Conservation (phyloP, 2,888 invertebrate species). For the Abrostola triplasia region DNA sequence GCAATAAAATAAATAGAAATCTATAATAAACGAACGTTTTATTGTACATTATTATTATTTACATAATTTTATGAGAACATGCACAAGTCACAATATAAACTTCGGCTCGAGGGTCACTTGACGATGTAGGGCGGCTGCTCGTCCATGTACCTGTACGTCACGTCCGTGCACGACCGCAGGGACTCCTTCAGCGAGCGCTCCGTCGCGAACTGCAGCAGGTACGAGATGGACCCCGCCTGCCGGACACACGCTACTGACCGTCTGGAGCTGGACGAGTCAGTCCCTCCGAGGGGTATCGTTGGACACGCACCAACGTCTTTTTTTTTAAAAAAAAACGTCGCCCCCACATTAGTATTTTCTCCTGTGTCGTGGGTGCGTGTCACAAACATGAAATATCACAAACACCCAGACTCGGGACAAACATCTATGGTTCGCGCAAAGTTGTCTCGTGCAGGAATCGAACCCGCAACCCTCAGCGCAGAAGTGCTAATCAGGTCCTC, state of each 20-base stretch:
- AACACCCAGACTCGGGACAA: too few species aligned
- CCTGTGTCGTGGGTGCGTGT: too few species aligned
- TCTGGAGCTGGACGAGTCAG: constrained; percentile 94
- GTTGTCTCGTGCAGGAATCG: too few species aligned
- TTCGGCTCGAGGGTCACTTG: constrained; percentile 10
- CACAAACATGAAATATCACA: too few species aligned
- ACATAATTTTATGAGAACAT: background rate
- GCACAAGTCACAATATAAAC: background rate
- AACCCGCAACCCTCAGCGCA: too few species aligned
- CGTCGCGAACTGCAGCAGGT: constrained; percentile 57
- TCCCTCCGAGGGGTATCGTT: constrained; percentile 98
- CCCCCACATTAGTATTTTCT: too few species aligned
- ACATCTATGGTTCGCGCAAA: too few species aligned
- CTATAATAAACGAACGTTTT: constrained; percentile 28
- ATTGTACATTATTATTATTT: constrained; percentile 13
- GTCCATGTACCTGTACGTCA: constrained; percentile 56
- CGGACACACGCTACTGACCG: background rate
- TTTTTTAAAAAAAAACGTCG: too few species aligned
- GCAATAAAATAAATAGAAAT: constrained; percentile 74
- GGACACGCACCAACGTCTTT: too few species aligned
- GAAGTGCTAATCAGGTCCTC: too few species aligned
- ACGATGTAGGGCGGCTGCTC: constrained; percentile 33
- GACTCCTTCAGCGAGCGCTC: constrained; percentile 55
- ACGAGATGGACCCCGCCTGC: constrained; percentile 96
- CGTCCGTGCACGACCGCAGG: constrained; percentile 22